Evolutionary conservation across 2,888 invertebrate genomes (phyloP), one percentile per base, ranked within the genome.

Genomic region (Ectobius pallidus): DNA sequence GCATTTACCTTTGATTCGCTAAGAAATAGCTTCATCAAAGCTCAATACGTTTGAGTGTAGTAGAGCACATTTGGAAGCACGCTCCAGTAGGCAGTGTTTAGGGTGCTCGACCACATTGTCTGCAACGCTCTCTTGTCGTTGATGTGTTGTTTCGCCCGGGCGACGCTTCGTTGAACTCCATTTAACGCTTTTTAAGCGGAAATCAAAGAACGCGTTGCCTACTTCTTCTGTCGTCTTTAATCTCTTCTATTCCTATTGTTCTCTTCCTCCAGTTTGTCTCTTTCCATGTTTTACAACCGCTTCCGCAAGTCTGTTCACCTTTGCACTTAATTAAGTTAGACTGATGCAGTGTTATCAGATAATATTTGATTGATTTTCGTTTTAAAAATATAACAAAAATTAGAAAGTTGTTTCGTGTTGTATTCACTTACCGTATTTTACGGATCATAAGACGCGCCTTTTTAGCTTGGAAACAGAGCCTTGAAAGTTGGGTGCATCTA

Each of bases 151-250:
- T 58, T 58, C 58, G 58, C 22, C 25, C 14, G 27, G 58, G 58
- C 30, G 30, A 58, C n/a, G 58, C 58, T 30, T 58, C 58, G 58
- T 58, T 58, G 30, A 58, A 58, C 58, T 25, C 30, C 58, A 58
- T 58, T 58, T 58, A 58, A 58, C 58, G 58, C 58, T 58, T 58
- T 58, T 58, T 58, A 58, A 58, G 58, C 16, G 58, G 58, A 58
- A 58, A 58, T 58, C 58, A 58, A 58, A 30, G 30, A 58, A 16
- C 27, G 7, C 22, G 7, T 14, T 52, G 25, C 25, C 3, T 1
- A 25, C n/a, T n/a, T 58, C 58, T 58, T 30, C 58, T 25, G 14
- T 58, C 30, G 27, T n/a, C 58, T 58, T 58, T 58, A 58, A 58
- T 32, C 58, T 32, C 58, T 58, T 58, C 58, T 58, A n/a, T 58